A percentile compares a stretch with the other conserved stretches of the same genome.
These are phyloP conservation scores for Zeugodacus cucurbitae DNA, from an alignment of 1,140 invertebrate species.

Conservation along the genomic window DNA sequence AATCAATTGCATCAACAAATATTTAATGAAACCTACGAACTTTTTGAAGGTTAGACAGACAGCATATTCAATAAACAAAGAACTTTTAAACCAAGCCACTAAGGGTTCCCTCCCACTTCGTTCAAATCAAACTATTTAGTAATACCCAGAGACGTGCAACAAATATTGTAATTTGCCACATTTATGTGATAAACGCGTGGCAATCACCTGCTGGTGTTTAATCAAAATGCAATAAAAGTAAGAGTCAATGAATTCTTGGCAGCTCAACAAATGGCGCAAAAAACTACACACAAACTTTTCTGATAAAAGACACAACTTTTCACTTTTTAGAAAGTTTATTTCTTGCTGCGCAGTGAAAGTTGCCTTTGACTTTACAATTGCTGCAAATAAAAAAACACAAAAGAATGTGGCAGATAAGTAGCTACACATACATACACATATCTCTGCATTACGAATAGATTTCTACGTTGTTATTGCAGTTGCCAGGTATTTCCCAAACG, in stretches of 20 bases:
- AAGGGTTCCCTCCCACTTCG: not conserved
- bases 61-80: not conserved
- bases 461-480: not conserved
- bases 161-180: not conserved
- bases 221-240: constrained; percentile 37
- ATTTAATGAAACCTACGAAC: no score
- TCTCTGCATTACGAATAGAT: not conserved
- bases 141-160: not conserved
- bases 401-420: not conserved
- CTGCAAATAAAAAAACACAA: not conserved
- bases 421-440: not conserved
- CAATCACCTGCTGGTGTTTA: constrained; percentile 9
- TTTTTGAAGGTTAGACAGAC: no score
- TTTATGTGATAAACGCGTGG: not conserved
- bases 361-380: not conserved
- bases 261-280: not conserved
- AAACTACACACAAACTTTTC: not conserved
- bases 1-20: no score
- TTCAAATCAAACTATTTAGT: no score
- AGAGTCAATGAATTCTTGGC: constrained; percentile 21
- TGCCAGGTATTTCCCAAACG: constrained; percentile 30
- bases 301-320: constrained; percentile 1
- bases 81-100: not conserved
- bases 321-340: constrained; percentile 26
- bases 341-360: not conserved